These are phyloP conservation scores for Microcebus ravelobensis DNA, from an alignment of 2,113 vertebrate species.

Conservation along the genomic window DNA sequence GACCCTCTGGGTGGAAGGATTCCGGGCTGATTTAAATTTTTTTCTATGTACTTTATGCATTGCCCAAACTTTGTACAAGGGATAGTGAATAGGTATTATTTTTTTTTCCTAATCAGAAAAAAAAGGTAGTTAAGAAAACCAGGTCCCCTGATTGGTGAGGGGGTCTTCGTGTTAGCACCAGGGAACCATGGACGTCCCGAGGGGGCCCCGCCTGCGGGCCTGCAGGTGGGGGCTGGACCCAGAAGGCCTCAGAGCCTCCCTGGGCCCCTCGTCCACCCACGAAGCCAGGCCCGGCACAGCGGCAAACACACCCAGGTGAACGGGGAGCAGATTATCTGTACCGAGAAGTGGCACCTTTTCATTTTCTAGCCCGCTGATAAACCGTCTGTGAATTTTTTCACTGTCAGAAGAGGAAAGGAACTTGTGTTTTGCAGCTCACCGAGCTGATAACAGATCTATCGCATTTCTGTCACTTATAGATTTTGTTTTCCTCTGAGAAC, in stretches of 20 bases:
- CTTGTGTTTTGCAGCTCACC: fast-evolving
- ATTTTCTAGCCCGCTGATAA: background rate
- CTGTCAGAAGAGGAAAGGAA: background rate
- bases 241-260: background rate
- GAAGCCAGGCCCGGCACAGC: fast-evolving
- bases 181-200: fast-evolving
- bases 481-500: background rate
- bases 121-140: background rate
- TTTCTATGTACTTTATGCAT: background rate
- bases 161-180: background rate
- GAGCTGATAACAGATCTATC: background rate
- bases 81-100: background rate
- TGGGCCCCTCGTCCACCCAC: fast-evolving
- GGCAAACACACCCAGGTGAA: too few species aligned
- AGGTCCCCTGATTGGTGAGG: background rate
- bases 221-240: fast-evolving
- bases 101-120: background rate
- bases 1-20: too few species aligned
- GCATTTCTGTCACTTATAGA: background rate
- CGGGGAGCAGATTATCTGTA: fast-evolving
- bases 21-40: background rate
- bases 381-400: background rate
- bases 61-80: background rate
- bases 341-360: background rate
- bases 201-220: background rate